Conservation (phyloP, 2,888 invertebrate species). For the Dioctria rufipes region DNA sequence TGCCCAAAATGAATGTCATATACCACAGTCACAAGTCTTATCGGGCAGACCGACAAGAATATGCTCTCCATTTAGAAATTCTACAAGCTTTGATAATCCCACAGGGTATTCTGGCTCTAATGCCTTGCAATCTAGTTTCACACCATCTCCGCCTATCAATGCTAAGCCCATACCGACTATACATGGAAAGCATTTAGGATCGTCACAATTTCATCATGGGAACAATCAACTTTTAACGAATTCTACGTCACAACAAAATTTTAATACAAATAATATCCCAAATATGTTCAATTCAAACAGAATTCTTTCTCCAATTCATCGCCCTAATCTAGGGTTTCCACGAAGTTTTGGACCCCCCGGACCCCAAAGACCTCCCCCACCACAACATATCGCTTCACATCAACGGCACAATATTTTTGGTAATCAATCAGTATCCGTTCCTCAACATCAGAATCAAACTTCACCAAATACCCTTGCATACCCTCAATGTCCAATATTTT, state of each 20-base stretch:
- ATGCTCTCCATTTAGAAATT: not conserved
- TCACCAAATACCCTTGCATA: not conserved
- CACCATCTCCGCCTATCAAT: not conserved
- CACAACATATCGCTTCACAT: not conserved
- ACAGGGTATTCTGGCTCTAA: not conserved
- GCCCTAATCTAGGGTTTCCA: conserved; percentile 23
- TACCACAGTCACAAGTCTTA: not conserved
- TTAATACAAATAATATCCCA: not conserved
- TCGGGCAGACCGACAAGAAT: not conserved
- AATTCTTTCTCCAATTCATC: not conserved
- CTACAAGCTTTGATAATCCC: not conserved
- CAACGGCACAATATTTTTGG: not conserved
- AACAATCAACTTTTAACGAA: not conserved
- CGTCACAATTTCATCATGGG: not conserved
- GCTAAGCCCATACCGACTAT: not conserved
- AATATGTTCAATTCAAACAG: conserved; percentile 5
- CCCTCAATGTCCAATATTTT: not conserved
- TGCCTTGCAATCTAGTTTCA: not conserved
- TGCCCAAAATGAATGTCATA: too few species aligned
- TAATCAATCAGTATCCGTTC: not conserved
- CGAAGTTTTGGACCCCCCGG: conserved; percentile 53
- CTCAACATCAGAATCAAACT: not conserved
- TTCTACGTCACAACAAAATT: too few species aligned
- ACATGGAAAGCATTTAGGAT: not conserved
- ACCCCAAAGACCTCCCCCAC: not conserved